Evolutionary conservation across 2,113 vertebrate species (phyloP).

Genomic region (Tinamus guttatus): DNA sequence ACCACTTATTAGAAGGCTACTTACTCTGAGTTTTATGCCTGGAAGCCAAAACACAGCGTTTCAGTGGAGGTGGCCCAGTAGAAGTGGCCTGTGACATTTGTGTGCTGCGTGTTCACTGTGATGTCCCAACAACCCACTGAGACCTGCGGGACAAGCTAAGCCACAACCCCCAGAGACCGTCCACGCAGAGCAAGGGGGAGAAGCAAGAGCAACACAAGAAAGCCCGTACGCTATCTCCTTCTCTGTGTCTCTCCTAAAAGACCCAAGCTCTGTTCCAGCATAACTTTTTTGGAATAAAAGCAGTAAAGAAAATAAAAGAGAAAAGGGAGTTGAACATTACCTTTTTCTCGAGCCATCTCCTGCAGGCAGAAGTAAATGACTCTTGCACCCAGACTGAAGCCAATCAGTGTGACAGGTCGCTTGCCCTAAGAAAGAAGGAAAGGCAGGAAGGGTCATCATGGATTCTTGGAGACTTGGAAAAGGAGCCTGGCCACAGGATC

Average conservation of each 20-base stretch:
- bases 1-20: background rate
- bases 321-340: slow-evolving; percentile 64
- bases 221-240: too few relatives aligned
- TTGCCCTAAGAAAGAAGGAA: slow-evolving; percentile 81
- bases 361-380: slow-evolving; percentile 98
- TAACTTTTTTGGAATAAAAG: background rate
- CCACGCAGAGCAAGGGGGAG: background rate
- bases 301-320: background rate
- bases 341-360: slow-evolving; percentile 93
- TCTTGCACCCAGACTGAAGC: slow-evolving; percentile 96
- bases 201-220: background rate
- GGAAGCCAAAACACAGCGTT: background rate
- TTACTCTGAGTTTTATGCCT: background rate
- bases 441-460: background rate
- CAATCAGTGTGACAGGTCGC: slow-evolving; percentile 93
- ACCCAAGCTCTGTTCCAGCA: background rate
- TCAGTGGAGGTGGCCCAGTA: background rate
- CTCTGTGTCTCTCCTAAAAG: background rate
- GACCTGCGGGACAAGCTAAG: background rate
- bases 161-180: background rate
- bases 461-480: background rate
- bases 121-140: background rate
- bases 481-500: background rate
- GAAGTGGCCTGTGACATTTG: too few relatives aligned
- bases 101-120: too few relatives aligned